Percentiles rank a stretch among this genome's conserved stretches.
phyloP scores from a whole-genome alignment of 2,113 vertebrate genomes.

The Eulemur macaco region DNA sequence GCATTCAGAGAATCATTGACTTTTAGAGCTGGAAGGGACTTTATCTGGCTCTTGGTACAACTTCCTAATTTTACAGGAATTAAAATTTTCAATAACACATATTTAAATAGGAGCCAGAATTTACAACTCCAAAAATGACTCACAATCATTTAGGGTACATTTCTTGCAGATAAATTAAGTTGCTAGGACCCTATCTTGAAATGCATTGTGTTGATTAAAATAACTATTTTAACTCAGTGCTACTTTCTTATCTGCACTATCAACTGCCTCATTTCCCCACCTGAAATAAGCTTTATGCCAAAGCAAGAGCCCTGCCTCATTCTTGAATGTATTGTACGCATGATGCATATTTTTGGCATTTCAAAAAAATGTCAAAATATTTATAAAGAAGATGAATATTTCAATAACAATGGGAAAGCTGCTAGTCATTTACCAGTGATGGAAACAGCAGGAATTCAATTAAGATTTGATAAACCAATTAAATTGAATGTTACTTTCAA shows the following conservation, averaged over 20 bases:
- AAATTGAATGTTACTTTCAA: slow-evolving; percentile 57
- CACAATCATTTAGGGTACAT: background rate
- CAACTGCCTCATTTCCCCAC: background rate
- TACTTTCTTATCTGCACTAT: slow-evolving; percentile 18
- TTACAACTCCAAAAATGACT: slow-evolving; percentile 24
- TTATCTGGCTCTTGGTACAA: background rate
- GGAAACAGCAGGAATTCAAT: slow-evolving; percentile 61
- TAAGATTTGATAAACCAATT: slow-evolving; percentile 68
- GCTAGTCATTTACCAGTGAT: slow-evolving; percentile 52
- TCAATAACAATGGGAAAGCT: slow-evolving; percentile 66
- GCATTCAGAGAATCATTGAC: slow-evolving; percentile 37
- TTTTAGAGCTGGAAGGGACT: background rate
- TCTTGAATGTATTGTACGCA: slow-evolving; percentile 14
- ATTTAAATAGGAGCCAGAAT: slow-evolving; percentile 45
- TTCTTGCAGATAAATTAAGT: background rate
- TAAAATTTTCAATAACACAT: background rate
- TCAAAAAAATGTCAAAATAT: slow-evolving; percentile 73
- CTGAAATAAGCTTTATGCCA: slow-evolving; percentile 14
- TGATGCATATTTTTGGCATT: slow-evolving; percentile 42
- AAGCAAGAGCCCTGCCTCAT: slow-evolving; percentile 42
- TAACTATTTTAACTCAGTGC: background rate
- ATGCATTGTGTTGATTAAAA: background rate
- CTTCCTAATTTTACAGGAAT: slow-evolving; percentile 24
- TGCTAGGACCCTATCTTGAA: slow-evolving; percentile 19
- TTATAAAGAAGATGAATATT: slow-evolving; percentile 68